Conservation (phyloP, 2,888 invertebrate species). For the Drosophila colorata region DNA sequence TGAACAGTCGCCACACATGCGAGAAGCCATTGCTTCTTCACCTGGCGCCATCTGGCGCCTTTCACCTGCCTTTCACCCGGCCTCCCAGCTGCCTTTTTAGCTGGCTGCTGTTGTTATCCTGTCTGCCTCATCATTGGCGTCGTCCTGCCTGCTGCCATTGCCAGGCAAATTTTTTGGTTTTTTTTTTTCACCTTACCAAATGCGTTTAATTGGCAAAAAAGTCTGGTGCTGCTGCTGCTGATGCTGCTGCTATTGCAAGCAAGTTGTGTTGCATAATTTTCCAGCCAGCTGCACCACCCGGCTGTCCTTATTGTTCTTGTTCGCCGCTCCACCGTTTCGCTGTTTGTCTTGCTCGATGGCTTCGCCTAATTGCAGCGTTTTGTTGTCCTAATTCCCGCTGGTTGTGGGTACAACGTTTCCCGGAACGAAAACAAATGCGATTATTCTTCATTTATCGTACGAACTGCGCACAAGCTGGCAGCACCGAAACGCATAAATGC, state of each 20-base stretch:
- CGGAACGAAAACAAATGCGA: conserved; percentile 20
- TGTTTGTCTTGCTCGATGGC: conserved; percentile 3
- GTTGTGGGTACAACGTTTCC: no score
- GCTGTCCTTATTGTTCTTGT: conserved; percentile 18
- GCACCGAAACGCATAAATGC: not conserved
- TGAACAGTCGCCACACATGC: conserved; percentile 41
- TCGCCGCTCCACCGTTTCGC: conserved; percentile 1
- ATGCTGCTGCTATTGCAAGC: conserved; percentile 3
- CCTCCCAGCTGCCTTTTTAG: no score
- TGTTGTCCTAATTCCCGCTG: conserved; percentile 24
- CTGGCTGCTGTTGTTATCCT: conserved; percentile 32
- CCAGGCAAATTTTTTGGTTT: conserved; percentile 39
- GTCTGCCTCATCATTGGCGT: conserved; percentile 52
- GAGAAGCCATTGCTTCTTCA: conserved; percentile 2
- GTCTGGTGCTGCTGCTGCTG: conserved; percentile 11
- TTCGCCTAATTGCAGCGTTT: conserved; percentile 68
- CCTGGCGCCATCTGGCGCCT: not conserved
- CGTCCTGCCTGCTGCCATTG: conserved; percentile 14
- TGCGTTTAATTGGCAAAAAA: conserved; percentile 79
- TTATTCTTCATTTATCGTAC: conserved; percentile 46
- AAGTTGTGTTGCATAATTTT: conserved; percentile 67
- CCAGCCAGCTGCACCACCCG: conserved; percentile 1
- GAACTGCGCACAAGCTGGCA: conserved; percentile 25
- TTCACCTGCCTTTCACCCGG: not conserved
- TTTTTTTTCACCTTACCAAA: conserved; percentile 51